phyloP scores from a whole-genome alignment of 53 echinoderm and acorn worm species.

The Temnopleurus reevesii region DNA sequence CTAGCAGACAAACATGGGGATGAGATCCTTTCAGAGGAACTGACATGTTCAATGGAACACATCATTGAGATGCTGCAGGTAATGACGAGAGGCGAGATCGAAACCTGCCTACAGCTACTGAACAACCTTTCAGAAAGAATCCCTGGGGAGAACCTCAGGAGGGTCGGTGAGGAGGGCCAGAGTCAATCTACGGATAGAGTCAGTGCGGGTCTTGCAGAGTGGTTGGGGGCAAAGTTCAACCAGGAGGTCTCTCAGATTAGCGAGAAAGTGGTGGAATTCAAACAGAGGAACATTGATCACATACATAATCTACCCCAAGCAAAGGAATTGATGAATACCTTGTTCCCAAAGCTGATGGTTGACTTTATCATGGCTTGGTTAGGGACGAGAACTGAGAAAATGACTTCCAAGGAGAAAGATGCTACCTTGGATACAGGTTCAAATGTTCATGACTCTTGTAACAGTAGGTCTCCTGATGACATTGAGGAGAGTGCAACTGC shows the following conservation, averaged over 20 bases:
- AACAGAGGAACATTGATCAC: slow-evolving; percentile 44
- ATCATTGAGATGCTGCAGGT: neutral
- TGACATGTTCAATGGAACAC: neutral
- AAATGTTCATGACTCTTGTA: neutral
- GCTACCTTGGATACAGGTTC: neutral
- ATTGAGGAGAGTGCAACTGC: too few relatives aligned
- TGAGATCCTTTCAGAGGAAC: neutral
- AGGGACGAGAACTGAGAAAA: slow-evolving; percentile 17
- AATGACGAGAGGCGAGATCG: slow-evolving; percentile 8
- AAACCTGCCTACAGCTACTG: neutral
- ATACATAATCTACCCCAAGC: slow-evolving; percentile 54
- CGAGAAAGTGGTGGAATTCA: slow-evolving; percentile 53
- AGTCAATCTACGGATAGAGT: neutral
- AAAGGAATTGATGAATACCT: slow-evolving; percentile 33
- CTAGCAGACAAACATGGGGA: neutral
- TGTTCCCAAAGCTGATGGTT: slow-evolving; percentile 52
- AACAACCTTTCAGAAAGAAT: neutral
- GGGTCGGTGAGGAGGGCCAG: neutral
- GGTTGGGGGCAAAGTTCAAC: slow-evolving; percentile 55
- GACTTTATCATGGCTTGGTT: slow-evolving; percentile 45
- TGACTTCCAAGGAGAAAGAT: neutral
- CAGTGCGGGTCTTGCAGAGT: neutral
- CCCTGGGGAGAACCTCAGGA: neutral
- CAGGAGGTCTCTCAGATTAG: slow-evolving; percentile 5
- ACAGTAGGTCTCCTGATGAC: neutral